Evolutionary conservation across 2,888 invertebrate species (phyloP), one percentile per base, ranked within the genome.

Genomic region (Eupithecia subfuscata): DNA sequence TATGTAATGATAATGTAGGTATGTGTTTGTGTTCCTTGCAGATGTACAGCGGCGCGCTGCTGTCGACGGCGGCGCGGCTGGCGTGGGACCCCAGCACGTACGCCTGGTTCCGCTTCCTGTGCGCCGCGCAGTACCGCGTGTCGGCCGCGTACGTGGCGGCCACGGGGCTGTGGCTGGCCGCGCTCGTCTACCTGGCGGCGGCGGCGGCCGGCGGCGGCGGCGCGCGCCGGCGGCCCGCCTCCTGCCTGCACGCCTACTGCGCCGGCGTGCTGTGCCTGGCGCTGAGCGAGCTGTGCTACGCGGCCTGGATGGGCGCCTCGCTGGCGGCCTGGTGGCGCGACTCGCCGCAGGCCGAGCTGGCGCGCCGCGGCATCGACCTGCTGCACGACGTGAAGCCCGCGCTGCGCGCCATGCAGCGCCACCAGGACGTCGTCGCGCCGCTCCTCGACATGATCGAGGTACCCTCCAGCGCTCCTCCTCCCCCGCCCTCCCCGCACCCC

Each of bases 41-140:
- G 94, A 94, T 94, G 94, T 95, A 93, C 91, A 90, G 90, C 86
- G 94, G 94, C 82, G 94, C 94, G 84, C 88, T 95, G 89, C 91
- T 95, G 87, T 91, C 93, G 85, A 95, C 94, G 84, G 93, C 94
- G 86, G 94, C 94, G 88, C 92, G 94, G 84, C 92, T 94, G 83
- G 91, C 93, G 83, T 94, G 94, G 94, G 94, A 94, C 89, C 94
- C 94, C 76, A 92, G 92, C 91, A 94, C 94, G 52, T 94, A 94
- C 92, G 85, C 93, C 84, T 94, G 94, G 94, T 93, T 94, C 90
- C 90, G 94, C 56, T 94, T 91, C 91, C 89, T 94, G 89, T 93
- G 93, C 88, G 91, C 82, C 82, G 88, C 91, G 88, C 94, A 94
- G 92, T 94, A 94, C 91, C 92, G 91, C 87, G 94, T 87, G 79